phyloP scores from a whole-genome alignment of 2,888 invertebrate genomes.

The Serripes groenlandicus region DNA sequence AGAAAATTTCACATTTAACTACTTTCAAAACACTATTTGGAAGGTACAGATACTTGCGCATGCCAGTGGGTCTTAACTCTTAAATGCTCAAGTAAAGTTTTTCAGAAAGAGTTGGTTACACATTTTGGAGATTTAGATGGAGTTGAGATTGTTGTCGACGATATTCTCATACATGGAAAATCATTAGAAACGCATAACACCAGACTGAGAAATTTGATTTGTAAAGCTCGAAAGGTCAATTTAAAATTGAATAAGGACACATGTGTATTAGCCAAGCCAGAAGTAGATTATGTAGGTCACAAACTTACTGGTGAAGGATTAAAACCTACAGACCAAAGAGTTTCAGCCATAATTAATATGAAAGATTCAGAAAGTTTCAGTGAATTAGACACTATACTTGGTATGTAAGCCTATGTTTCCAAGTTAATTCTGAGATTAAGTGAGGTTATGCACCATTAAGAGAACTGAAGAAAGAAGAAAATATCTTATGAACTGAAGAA shows the following conservation, averaged over 20 bases:
- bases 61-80: conserved; percentile 56
- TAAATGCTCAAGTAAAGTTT: conserved; percentile 21
- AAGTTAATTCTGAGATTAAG: conserved; percentile 33
- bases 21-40: conserved; percentile 49
- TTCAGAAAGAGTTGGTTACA: background rate
- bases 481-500: conserved; percentile 13
- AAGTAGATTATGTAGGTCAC: conserved; percentile 57
- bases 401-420: conserved; percentile 40
- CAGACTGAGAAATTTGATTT: conserved; percentile 29
- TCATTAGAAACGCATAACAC: conserved; percentile 47
- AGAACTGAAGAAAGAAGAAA: conserved; percentile 34
- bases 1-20: conserved; percentile 11
- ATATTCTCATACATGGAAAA: conserved; percentile 47
- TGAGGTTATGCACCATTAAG: conserved; percentile 35
- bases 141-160: conserved; percentile 41
- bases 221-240: conserved; percentile 24
- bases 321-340: conserved; percentile 40
- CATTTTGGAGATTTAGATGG: conserved; percentile 11
- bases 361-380: conserved; percentile 25
- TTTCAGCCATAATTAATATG: conserved; percentile 29
- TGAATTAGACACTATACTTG: conserved; percentile 44
- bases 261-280: conserved; percentile 33
- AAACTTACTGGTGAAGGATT: conserved; percentile 35
- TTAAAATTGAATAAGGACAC: conserved; percentile 51
- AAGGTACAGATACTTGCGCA: conserved; percentile 38